phyloP scores from a whole-genome alignment of 2,113 vertebrate species.

The Eretmochelys imbricata region DNA sequence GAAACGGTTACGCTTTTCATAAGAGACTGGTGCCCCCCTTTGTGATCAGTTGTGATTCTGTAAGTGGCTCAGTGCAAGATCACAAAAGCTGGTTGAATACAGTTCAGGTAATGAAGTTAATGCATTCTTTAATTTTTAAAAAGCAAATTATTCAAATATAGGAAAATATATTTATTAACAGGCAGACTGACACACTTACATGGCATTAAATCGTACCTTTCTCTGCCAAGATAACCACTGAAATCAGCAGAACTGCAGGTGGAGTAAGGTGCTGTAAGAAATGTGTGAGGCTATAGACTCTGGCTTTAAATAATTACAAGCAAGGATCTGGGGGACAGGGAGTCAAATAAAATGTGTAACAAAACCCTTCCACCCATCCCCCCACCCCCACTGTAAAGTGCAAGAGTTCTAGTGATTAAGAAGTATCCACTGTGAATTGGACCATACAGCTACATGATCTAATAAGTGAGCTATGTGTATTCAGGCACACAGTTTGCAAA shows the following conservation, averaged over 20 bases:
- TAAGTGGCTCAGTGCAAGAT: not conserved
- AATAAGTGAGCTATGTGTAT: not conserved
- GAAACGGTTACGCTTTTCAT: not conserved
- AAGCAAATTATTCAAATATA: not conserved
- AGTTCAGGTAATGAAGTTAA: not conserved
- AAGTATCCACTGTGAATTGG: rapidly evolving
- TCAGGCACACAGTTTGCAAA: not conserved
- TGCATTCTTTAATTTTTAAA: not conserved
- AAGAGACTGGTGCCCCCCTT: not conserved
- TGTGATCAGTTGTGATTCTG: not conserved
- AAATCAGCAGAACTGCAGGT: not conserved
- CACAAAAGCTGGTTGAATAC: not conserved
- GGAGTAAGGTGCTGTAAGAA: not conserved
- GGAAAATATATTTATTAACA: not conserved
- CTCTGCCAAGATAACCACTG: not conserved
- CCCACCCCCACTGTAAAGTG: not conserved
- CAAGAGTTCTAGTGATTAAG: not conserved
- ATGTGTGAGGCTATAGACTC: not conserved
- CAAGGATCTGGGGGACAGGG: not conserved
- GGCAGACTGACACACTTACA: rapidly evolving
- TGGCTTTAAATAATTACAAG: not conserved
- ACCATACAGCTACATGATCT: not conserved
- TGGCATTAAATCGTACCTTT: not conserved
- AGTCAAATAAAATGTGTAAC: not conserved
- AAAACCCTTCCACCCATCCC: not conserved